Evolutionary conservation across 2,888 invertebrate genomes (phyloP), one percentile per base, ranked within the genome.

Genomic region (Cerastis leucographa): DNA sequence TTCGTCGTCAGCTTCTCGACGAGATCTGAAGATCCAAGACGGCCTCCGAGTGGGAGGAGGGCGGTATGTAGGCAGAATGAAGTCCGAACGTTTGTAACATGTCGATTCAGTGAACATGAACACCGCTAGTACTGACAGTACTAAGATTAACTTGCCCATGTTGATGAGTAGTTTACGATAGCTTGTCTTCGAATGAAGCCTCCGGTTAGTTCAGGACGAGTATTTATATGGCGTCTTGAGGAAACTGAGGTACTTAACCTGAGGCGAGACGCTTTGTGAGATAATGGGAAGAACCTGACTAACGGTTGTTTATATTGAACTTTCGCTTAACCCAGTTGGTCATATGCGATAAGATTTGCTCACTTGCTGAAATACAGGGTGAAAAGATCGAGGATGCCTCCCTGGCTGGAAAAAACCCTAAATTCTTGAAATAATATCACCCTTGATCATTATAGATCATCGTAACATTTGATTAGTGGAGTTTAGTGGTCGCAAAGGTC

Each of bases 221-320:
- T 85, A 85, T 82, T 72, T 84, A 84, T 84, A 84, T 66, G 2
- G 3, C 19, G 4, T 70, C 19, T 40, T 74, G 42, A 84, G 83
- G 85, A 85, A 78, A 84, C 51, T n/a, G 25, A 59, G 83, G 85
- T 85, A 49, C 66, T 49, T 85, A 67, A 46, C 83, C 83, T 12
- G 40, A 54, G 51, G 12, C 44, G 29, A 78, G 29, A 68, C 17
- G 56, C 9, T 19, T 70, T 46, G 5, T 25, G 0, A 42, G 69
- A 72, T 77, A 85, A 35, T 49, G 85, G 78, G 74, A 84, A 84
- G 59, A 85, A 84, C 84, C 74, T 74, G 6, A n/a, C 66, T 3
- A 35, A 14, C 9, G 44, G n/a, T 46, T 78, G 66, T 85, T 81
- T 74, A 66, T 25, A 25, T 35, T 51, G 14, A 66, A 61, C 35